Evolutionary conservation across 2,888 invertebrate species (phyloP).

Genomic region (Lepidocyrtinus sp.): DNA sequence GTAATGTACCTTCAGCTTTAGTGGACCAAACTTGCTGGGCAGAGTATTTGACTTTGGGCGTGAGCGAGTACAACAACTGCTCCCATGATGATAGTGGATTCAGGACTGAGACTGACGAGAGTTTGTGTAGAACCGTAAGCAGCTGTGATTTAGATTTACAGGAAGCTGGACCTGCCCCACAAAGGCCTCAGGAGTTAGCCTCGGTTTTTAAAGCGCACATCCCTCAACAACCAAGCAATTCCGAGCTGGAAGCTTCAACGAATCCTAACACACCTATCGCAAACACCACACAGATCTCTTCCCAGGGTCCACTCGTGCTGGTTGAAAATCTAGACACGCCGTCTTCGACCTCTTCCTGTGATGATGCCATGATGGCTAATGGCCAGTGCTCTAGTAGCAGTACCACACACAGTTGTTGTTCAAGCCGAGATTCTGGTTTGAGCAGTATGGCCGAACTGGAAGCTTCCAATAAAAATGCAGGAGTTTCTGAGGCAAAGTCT

Average conservation of each 20-base stretch:
- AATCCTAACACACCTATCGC: not conserved
- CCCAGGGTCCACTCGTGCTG: conserved; percentile 47
- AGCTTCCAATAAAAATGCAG: conserved; percentile 29
- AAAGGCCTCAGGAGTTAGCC: conserved; percentile 35
- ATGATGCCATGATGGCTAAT: conserved; percentile 45
- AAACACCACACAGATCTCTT: conserved; percentile 39
- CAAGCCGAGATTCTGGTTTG: conserved; percentile 67
- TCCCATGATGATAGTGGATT: conserved; percentile 59
- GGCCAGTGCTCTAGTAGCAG: conserved; percentile 42
- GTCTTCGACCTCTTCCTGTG: conserved; percentile 60
- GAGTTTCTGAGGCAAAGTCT: conserved; percentile 49
- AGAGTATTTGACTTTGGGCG: conserved; percentile 51
- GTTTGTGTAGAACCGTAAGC: conserved; percentile 59
- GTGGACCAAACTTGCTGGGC: conserved; percentile 54
- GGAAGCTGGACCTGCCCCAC: conserved; percentile 52
- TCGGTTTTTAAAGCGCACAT: conserved; percentile 33
- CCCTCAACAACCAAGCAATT: not conserved
- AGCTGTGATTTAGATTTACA: conserved; percentile 60
- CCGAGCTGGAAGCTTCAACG: conserved; percentile 19
- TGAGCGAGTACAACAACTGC: conserved; percentile 56
- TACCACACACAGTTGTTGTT: conserved; percentile 64
- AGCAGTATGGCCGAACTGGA: conserved; percentile 66
- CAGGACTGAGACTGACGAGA: conserved; percentile 59
- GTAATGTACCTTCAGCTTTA: conserved; percentile 30
- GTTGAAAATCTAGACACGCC: conserved; percentile 56